A percentile compares a stretch with the other conserved stretches of the same genome.
These are phyloP conservation scores for Mareca penelope DNA, from an alignment of 2,797 vertebrate species.

Conservation along the genomic window DNA sequence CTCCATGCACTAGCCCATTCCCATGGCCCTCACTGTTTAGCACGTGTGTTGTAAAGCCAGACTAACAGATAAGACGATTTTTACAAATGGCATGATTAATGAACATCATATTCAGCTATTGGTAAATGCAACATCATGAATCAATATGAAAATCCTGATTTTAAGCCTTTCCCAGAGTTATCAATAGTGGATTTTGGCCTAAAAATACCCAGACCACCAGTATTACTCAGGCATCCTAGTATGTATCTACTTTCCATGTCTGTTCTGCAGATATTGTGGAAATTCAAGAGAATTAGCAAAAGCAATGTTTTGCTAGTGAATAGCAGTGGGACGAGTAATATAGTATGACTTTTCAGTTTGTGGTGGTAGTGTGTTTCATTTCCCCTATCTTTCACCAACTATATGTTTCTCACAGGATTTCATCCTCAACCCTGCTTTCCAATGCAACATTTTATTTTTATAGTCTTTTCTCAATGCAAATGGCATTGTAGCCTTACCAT, in stretches of 20 bases:
- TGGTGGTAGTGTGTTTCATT: not conserved
- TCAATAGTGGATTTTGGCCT: not conserved
- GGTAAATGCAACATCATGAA: not conserved
- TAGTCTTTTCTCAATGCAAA: not conserved
- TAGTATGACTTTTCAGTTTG: not conserved
- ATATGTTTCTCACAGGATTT: not conserved
- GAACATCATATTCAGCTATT: not conserved
- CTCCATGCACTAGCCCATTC: not conserved
- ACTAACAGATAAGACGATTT: not conserved
- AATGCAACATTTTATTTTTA: not conserved
- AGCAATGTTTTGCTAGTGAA: not conserved
- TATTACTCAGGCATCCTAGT: not conserved
- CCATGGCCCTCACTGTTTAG: not conserved
- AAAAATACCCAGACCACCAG: not conserved
- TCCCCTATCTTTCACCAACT: not conserved
- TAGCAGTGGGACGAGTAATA: not conserved
- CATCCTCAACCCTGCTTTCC: not conserved
- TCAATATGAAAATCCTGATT: slow-evolving; percentile 53
- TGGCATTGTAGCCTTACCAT: not conserved
- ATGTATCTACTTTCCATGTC: not conserved
- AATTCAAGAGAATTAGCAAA: not conserved
- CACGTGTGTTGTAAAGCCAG: slow-evolving; percentile 45
- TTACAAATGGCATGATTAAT: slow-evolving; percentile 32
- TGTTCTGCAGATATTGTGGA: not conserved
- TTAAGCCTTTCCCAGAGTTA: slow-evolving; percentile 33